Evolutionary conservation across 1,140 invertebrate species (phyloP).

Genomic region (Polyergus mexicanus): DNA sequence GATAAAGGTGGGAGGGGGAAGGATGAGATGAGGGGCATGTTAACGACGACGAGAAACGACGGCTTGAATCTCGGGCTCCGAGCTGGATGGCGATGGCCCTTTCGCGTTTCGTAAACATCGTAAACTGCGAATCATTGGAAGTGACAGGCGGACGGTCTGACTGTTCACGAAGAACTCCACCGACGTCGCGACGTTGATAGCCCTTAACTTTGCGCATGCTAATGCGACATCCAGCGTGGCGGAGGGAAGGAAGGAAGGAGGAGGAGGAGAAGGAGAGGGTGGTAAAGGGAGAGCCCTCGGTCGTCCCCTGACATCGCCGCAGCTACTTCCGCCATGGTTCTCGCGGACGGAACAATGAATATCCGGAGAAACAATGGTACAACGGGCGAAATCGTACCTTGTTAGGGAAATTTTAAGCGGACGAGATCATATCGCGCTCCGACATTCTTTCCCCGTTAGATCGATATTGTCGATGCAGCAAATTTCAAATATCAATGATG

Average conservation of each 20-base stretch:
- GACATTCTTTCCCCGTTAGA: not conserved
- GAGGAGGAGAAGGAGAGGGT: not conserved
- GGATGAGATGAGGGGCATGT: not conserved
- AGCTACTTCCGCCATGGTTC: constrained; percentile 43
- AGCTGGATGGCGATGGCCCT: constrained; percentile 56
- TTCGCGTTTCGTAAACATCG: constrained; percentile 64
- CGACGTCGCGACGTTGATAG: constrained; percentile 62
- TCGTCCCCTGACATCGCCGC: constrained; percentile 44
- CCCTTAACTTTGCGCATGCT: constrained; percentile 63
- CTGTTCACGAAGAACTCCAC: constrained; percentile 57
- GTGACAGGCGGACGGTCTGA: constrained; percentile 57
- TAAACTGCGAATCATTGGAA: constrained; percentile 62
- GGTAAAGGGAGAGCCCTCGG: not conserved
- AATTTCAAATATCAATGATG: not conserved
- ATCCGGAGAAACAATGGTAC: constrained; percentile 58
- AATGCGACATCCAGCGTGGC: constrained; percentile 49
- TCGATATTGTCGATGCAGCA: constrained; percentile 4
- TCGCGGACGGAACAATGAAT: constrained; percentile 57
- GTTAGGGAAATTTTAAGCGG: constrained; percentile 56
- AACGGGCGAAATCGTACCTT: constrained; percentile 50
- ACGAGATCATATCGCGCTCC: constrained; percentile 12
- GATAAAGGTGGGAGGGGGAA: not conserved
- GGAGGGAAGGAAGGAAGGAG: not conserved
- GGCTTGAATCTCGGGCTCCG: constrained; percentile 24
- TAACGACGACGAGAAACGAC: constrained; percentile 55